Evolutionary conservation across 1,140 invertebrate species (phyloP), one percentile per base, ranked within the genome.

Genomic region (Ostrea denselamellosa): DNA sequence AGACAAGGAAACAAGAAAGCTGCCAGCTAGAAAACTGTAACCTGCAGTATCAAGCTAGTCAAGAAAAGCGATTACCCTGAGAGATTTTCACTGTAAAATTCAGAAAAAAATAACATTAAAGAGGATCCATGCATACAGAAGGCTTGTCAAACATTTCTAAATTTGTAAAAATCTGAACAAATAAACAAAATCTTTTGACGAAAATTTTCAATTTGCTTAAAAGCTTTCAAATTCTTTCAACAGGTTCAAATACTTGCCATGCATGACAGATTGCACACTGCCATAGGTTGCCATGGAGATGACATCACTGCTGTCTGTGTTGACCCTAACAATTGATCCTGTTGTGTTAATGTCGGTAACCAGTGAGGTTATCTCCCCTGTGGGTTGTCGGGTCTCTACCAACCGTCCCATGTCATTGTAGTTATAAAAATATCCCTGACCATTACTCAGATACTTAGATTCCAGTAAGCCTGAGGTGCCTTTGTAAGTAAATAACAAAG

Each of bases 401-500:
- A 98, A 96, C 52, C 98, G 96, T 8, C 98, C 98, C 85, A 98
- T 96, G 92, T 96, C 96, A 91, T 98, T 97, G 91, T 98, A 99
- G 92, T 97, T 97, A 93, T 98, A 99, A 87, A 98, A 97, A 88
- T 97, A 98, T 0, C 97, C 97, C 94, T 98, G 96, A 3, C 98
- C 98, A 7, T 97, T 97, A 53, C 97, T 98, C 92, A 92, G 88
- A 54, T 93, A 91, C 68, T 94, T 94, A 10, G 94, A 94, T 56
- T 90, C 97, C 14, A 99, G 93, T 34, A 99, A 95, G 0, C 98
- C 98, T 3, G 97, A 97, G 0, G 97, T 97, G 2, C 97, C 97
- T 90, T 98, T 97, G 94, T 99, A 99, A 89, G 98, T 98, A 93
- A 99, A 98, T 0, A 97, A 98, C 0, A 98, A 96, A 91, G 98